Conservation (phyloP, 2,888 invertebrate genomes). For the Philopedon plagiatum region DNA sequence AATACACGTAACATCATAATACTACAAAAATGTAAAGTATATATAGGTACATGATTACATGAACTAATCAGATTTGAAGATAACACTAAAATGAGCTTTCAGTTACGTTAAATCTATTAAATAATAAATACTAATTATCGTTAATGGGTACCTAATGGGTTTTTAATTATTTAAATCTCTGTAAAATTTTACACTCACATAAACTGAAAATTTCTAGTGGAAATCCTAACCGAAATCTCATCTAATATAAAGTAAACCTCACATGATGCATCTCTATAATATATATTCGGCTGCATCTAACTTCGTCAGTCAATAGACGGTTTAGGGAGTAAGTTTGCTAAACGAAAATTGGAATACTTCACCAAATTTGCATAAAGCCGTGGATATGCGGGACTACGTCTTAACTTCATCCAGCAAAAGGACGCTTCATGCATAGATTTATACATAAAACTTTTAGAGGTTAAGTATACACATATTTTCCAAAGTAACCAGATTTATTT, state of each 20-base stretch:
- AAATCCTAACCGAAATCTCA: slow-evolving; percentile 19
- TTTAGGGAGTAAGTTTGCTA: slow-evolving; percentile 45
- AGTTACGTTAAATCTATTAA: too few species aligned
- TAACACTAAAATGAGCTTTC: too few species aligned
- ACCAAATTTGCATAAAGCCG: slow-evolving; percentile 45
- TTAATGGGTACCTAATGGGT: too few species aligned
- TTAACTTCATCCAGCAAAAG: slow-evolving; percentile 15
- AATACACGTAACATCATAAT: too few species aligned
- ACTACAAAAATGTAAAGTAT: too few species aligned
- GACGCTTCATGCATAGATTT: not conserved
- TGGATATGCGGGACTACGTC: slow-evolving; percentile 37
- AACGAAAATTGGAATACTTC: slow-evolving; percentile 50
- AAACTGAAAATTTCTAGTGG: not conserved
- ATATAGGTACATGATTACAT: too few species aligned
- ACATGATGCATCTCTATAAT: slow-evolving; percentile 24
- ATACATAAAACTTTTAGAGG: not conserved
- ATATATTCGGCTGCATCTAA: slow-evolving; percentile 40
- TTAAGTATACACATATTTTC: not conserved
- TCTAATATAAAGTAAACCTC: slow-evolving; percentile 35
- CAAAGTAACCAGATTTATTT: not conserved
- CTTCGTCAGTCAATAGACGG: slow-evolving; percentile 46
- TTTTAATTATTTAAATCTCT: not conserved
- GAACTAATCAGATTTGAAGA: too few species aligned
- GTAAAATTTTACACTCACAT: not conserved
- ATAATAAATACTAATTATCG: too few species aligned